phyloP scores from a whole-genome alignment of 2,888 invertebrate species.

The Chironomus riparius region DNA sequence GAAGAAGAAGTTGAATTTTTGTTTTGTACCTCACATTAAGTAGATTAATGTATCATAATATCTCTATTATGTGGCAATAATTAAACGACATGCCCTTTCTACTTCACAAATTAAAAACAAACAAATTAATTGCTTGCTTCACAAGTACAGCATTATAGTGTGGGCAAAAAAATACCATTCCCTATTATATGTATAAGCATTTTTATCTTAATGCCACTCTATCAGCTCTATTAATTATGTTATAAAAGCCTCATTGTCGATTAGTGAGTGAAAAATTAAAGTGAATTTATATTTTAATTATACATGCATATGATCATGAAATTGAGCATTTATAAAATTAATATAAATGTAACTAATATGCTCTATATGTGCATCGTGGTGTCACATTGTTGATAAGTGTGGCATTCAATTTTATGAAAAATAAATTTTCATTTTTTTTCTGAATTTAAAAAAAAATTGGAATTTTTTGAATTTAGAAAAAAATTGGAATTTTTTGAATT shows the following conservation, averaged over 20 bases:
- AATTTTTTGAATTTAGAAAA: too few species aligned
- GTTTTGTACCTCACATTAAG: too few species aligned
- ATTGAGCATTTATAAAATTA: neutral
- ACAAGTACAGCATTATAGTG: neutral
- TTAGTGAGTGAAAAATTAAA: neutral
- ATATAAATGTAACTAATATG: neutral
- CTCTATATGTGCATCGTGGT: neutral
- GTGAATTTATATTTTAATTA: neutral
- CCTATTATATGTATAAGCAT: neutral
- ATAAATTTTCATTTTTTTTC: too few species aligned
- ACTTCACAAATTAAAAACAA: neutral
- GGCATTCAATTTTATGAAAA: too few species aligned
- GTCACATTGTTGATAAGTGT: too few species aligned
- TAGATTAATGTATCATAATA: too few species aligned
- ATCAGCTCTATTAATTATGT: constrained; percentile 10
- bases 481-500: too few species aligned
- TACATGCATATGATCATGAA: neutral
- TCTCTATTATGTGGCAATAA: neutral
- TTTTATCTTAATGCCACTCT: neutral
- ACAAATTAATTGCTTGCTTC: constrained; percentile 6
- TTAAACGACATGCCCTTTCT: neutral
- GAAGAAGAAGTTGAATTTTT: too few species aligned
- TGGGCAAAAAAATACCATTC: neutral
- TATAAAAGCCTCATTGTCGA: neutral
- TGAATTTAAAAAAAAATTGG: too few species aligned